Evolutionary conservation across 2,888 invertebrate species (phyloP).

Genomic region (Cryptosula pallasiana): DNA sequence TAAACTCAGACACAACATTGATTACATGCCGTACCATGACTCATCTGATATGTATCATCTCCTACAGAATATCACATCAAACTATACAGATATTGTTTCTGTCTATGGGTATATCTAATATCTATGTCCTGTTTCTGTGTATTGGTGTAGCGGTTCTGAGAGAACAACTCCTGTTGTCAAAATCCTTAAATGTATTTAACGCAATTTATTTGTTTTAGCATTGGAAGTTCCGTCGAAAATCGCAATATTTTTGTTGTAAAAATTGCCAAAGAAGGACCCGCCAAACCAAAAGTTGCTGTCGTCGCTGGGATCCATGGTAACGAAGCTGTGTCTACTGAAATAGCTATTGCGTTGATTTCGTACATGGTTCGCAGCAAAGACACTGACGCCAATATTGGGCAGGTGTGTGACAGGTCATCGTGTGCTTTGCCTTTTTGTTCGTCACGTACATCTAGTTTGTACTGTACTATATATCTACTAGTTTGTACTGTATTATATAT

Average conservation of each 20-base stretch:
- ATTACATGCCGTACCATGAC: constrained; percentile 3
- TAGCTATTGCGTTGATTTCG: constrained; percentile 78
- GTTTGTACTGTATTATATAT: too few relatives aligned
- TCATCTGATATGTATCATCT: background rate
- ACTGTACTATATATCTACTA: too few relatives aligned
- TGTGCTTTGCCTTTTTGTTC: too few relatives aligned
- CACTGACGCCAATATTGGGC: constrained; percentile 63
- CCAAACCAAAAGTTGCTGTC: constrained; percentile 2
- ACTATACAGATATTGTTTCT: background rate
- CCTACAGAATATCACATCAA: background rate
- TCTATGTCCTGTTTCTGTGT: too few relatives aligned
- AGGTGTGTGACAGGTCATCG: constrained; percentile 31
- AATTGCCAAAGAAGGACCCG: constrained; percentile 53
- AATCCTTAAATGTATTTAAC: too few relatives aligned
- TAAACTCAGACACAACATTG: background rate
- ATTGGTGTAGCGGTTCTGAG: too few relatives aligned
- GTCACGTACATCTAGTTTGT: background rate
- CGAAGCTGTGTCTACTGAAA: constrained; percentile 88
- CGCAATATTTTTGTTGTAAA: constrained; percentile 84
- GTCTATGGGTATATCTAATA: background rate
- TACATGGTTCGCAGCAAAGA: constrained; percentile 83
- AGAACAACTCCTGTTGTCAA: too few relatives aligned
- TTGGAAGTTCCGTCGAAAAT: constrained; percentile 80
- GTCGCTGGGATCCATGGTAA: constrained; percentile 95
- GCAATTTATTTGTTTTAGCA: too few relatives aligned